Base-by-base conservation (phyloP, 2,888 invertebrate genomes). In the Thecocarcelia acutangulata region DNA sequence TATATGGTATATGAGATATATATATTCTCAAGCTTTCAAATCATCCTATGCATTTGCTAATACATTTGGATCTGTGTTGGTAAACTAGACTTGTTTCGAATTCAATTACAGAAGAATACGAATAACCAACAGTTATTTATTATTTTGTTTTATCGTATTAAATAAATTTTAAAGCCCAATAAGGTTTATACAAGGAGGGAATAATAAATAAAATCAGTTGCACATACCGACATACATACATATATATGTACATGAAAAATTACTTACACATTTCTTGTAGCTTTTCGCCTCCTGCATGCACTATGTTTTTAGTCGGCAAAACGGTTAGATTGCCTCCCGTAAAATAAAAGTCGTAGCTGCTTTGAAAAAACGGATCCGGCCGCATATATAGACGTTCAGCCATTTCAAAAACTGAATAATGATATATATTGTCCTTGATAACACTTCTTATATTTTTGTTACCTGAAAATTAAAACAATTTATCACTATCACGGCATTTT, bases 281-380 rank as follows among this genome's bases (percentile, higher is more conserved):
- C 5, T 84, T 74, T 2, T 79, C 64, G 0, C 90, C 89, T 37
- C 77, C 83, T 0, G 85, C 85, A 79, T 90, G 90, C 58, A 88
- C 28, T 0, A 87, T 54, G n/a, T 80, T 63, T 4, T 63, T 54
- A 3, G 85, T 72, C 3, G 79, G 68, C 56, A 87, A 42, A 1
- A 84, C 50, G 69, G 84, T 84, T 1, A 90, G 80, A 85, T 88
- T 90, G 9, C 90, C 90, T 2, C 89, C 89, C 0, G 89, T 89
- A 72, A 88, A 90, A 52, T 90, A 90, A 78, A 88, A 90, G 75
- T 90, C 90, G 54, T 89, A 90, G 52, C 87, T 87, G 4, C 87
- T 86, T 12, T 85, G 83, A 61, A 90, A 90, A 54, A 84, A 89
- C 0, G 86, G 68, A 82, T 89, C 88, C 0, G 87, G 86, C 74